Evolutionary conservation across 2,113 vertebrate species (phyloP), one percentile per base, ranked within the genome.

Genomic region (Anser cygnoides): DNA sequence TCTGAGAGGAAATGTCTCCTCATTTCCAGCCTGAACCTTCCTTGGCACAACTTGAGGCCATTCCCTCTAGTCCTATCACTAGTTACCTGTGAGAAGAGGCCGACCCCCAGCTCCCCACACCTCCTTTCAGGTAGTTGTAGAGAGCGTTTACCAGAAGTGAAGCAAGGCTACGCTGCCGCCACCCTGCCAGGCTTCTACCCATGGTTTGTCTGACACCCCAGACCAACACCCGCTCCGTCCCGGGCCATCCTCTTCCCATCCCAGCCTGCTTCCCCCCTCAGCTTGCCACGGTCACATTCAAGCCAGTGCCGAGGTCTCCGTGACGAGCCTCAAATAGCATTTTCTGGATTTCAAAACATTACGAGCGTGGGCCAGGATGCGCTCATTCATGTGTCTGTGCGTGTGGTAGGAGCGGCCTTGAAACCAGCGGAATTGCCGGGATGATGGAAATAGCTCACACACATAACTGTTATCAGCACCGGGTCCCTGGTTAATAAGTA

Each of bases 381-480:
- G 1, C 22, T 68, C 41, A 4, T 49, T 68, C 71, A 55, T 3
- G 5, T 39, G 54, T 25, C 22, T 0, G 25, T 16, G 5, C 49
- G 20, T 2, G 37, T 3, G 26, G 72, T 21, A 5, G 2, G 19
- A 22, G 2, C 37, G 0, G 25, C 54, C 1, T 23, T 41, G 52
- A 23, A 25, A 8, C 14, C 10, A 11, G 20, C 44, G n/a, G 39
- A 67, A 0, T 62, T 4, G 2, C 44, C 6, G 3, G 57, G 46
- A 2, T 52, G 17, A 23, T 13, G 58, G 49, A 6, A 72, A 52
- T 9, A 49, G 49, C 33, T 68, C 37, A 0, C 31, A 39, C 3
- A 0, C 4, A 0, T 11, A 52, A 18, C 50, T 46, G 49, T 66
- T 13, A 15, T n/a, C 66, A 33, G 65, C 70, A 9, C 41, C 1